Conservation (phyloP, 2,113 vertebrate species). For the Pelobates fuscus region DNA sequence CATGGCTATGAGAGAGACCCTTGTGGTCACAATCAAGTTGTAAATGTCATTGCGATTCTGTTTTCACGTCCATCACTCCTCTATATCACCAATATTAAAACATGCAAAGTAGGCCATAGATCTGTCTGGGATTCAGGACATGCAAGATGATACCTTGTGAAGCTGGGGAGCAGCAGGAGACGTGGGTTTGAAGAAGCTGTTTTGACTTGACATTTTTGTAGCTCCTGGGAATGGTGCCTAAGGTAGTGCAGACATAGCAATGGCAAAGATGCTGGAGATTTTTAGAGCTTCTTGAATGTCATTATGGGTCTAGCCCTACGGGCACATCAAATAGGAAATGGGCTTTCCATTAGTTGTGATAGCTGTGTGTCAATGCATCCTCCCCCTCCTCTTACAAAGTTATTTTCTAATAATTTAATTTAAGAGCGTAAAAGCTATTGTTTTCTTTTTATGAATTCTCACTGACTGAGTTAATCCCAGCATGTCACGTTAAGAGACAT, state of each 20-base stretch:
- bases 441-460: no score
- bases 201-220: constrained; percentile 69
- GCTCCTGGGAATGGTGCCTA: constrained; percentile 63
- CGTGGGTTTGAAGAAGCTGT: constrained; percentile 62
- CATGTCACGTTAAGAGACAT: no score
- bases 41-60: constrained; percentile 65
- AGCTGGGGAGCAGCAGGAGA: constrained; percentile 60
- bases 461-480: no score
- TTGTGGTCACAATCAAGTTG: constrained; percentile 63
- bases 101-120: constrained; percentile 65
- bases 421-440: no score
- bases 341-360: constrained; percentile 55
- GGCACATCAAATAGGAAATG: constrained; percentile 57
- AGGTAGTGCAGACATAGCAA: constrained; percentile 68
- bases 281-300: constrained; percentile 68
- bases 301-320: constrained; percentile 61
- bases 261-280: constrained; percentile 60
- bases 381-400: no score
- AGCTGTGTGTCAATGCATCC: constrained; percentile 71
- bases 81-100: constrained; percentile 66
- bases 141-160: constrained; percentile 60
- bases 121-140: constrained; percentile 67
- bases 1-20: constrained; percentile 70
- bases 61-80: constrained; percentile 60
- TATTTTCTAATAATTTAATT: no score